Base-by-base conservation (phyloP, 1,140 invertebrate genomes). In the Tribolium madens region DNA sequence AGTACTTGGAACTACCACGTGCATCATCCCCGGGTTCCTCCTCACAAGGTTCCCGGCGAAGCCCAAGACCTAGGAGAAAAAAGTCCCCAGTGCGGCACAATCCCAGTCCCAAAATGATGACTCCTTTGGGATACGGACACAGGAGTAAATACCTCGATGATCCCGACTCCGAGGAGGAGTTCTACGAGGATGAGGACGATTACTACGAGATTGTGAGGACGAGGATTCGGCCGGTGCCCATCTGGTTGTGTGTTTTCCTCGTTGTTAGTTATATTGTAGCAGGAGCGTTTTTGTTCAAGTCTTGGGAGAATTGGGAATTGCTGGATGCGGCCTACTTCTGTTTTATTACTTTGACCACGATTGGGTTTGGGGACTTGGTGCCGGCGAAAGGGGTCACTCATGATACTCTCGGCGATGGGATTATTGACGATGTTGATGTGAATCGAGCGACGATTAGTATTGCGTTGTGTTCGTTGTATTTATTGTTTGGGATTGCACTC, bases 401-500 rank as follows among this genome's bases (percentile, higher is more conserved):
- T 15, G 83, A 87, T 46, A 57, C 10, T 21, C 52, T 57, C 3
- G 10, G 17, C n/a, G 18, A 18, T 26, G 52, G 52, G 18, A 12
- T 57, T 18, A 57, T 15, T 50, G 48, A 50, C 14, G 15, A 57
- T 10, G 52, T 17, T 13, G 57, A 64, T 33, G 84, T 84, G 12
- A 84, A 87, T 31, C 90, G 92, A 52, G 92, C 91, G 0, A 90
- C 93, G 79, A 89, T 93, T 77, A 93, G 94, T 42, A 96, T 98
- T 76, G 95, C 97, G 0, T 90, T 98, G 13, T 97, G 95, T 83
- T 96, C 96, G 0, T 85, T 98, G 50, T 98, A 98, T 88, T 88
- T 98, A 73, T 88, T 99, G 9, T 97, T 98, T 85, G 98, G 98
- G 4, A 99, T 99, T 85, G 96, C 98, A 0, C 88, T 99, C 21